Evolutionary conservation across 2,113 vertebrate species (phyloP), one percentile per base, ranked within the genome.

Genomic region (human (Homo sapiens)): DNA sequence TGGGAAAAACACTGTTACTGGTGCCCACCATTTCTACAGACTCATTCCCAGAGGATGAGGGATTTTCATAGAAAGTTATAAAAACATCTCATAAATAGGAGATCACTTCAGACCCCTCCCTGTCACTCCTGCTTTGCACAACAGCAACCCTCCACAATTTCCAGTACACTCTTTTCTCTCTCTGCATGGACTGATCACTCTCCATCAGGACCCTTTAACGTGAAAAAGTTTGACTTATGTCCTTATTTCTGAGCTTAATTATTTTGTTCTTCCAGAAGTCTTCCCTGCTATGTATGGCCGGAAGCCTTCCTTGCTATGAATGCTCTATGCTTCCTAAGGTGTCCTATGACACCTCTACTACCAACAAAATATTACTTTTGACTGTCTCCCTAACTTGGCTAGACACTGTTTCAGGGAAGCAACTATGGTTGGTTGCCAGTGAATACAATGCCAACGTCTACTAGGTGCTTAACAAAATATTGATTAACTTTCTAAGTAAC

Each of bases 231-330:
- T 35, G 48, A 16, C 6, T 79, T 64, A 64, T 55, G 1, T 16
- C 9, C 23, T 10, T 12, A 76, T 3, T 43, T 75, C 23, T 40
- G 23, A 22, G 52, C n/a, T 20, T 52, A 76, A 25, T 13, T 79
- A 2, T 6, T 61, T 32, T 45, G 30, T 48, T 85, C 18, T 81
- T 57, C 10, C 11, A 59, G 22, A 38, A 72, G 5, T 72, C 6
- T n/a, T 87, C 9, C 9, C 38, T 35, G 22, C 0, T 17, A 9
- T 20, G 18, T 2, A 5, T 8, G 3, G 11, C 7, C 7, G 14
- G 10, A 40, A n/a, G 8, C 61, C 6, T n/a, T 82, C 13, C 14
- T 32, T 35, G 17, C 1, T 23, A 14, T 25, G 14, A 1, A 2
- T 30, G 12, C 35, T 27, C 43, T 32, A 1, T 45, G 8, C 1